Percentiles rank a stretch among this genome's conserved stretches.
Conservation (phyloP, 2,888 invertebrate species). For the Hirudinaria manillensis region DNA sequence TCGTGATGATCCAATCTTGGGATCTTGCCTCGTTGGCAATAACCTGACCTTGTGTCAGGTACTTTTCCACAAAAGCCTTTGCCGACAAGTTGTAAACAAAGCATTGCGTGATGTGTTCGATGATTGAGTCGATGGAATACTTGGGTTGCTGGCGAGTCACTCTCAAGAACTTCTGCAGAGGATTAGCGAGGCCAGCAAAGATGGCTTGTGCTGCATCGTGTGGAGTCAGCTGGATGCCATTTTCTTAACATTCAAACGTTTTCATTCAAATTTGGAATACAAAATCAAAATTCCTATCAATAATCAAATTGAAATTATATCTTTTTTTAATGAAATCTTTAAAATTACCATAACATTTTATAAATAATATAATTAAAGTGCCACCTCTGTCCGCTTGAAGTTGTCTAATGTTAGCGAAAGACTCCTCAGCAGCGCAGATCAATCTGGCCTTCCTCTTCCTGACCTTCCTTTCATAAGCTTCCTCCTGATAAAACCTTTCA, state of each 20-base stretch:
- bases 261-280: neutral
- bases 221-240: slow-evolving; percentile 81
- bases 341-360: neutral
- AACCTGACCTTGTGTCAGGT: slow-evolving; percentile 61
- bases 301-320: neutral
- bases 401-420: slow-evolving; percentile 90
- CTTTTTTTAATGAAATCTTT: no score
- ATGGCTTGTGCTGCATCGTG: slow-evolving; percentile 95
- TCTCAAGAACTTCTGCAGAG: slow-evolving; percentile 89
- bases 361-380: neutral
- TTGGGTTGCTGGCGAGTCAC: slow-evolving; percentile 91
- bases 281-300: neutral
- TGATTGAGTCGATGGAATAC: slow-evolving; percentile 86
- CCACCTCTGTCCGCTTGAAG: slow-evolving; percentile 55
- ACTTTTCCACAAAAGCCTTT: slow-evolving; percentile 85
- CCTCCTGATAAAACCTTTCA: slow-evolving; percentile 90
- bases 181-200: slow-evolving; percentile 90
- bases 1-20: slow-evolving; percentile 21
- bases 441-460: slow-evolving; percentile 82
- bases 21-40: neutral
- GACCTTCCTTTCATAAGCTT: slow-evolving; percentile 87
- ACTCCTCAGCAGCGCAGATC: slow-evolving; percentile 89
- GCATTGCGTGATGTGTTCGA: slow-evolving; percentile 82
- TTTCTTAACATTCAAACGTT: slow-evolving; percentile 49
- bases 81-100: slow-evolving; percentile 88